These are phyloP conservation scores for Heliconius aoede DNA, from an alignment of 2,888 invertebrate species.

Conservation along the genomic window DNA sequence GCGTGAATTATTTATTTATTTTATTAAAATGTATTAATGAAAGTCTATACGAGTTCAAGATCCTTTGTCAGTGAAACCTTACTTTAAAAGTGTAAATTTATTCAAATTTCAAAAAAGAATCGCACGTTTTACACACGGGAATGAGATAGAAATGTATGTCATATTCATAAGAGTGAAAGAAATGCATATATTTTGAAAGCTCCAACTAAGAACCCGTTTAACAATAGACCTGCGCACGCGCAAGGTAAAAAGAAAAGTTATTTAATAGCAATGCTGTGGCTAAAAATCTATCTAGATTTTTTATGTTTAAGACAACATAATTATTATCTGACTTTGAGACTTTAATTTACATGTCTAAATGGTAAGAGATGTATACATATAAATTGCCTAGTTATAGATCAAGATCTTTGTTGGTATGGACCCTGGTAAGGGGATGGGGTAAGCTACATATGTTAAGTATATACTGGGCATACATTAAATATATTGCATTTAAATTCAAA, in stretches of 20 bases:
- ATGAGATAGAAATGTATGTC: constrained; percentile 46
- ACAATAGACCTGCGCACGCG: constrained; percentile 66
- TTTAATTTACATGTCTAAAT: constrained; percentile 18
- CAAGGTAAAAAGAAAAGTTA: constrained; percentile 43
- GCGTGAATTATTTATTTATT: not conserved
- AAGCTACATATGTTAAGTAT: not conserved
- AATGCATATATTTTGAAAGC: constrained; percentile 37
- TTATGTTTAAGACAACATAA: constrained; percentile 25
- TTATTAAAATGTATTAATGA: constrained; percentile 37
- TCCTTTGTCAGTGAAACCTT: constrained; percentile 64
- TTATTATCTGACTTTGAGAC: constrained; percentile 21
- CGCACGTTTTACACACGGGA: constrained; percentile 56
- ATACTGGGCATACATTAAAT: too few species aligned
- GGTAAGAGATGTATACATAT: constrained; percentile 2
- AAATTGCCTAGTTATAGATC: constrained; percentile 8
- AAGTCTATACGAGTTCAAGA: constrained; percentile 61
- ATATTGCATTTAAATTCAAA: too few species aligned
- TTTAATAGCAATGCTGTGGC: constrained; percentile 45
- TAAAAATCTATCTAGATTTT: constrained; percentile 34
- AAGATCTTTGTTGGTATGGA: not conserved
- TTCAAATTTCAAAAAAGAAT: constrained; percentile 78
- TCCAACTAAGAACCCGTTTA: constrained; percentile 59
- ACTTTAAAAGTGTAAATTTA: constrained; percentile 81
- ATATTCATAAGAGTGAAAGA: constrained; percentile 28
- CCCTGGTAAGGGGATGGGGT: not conserved